phyloP scores from a whole-genome alignment of 2,113 vertebrate species.

The Centropristis striata region DNA sequence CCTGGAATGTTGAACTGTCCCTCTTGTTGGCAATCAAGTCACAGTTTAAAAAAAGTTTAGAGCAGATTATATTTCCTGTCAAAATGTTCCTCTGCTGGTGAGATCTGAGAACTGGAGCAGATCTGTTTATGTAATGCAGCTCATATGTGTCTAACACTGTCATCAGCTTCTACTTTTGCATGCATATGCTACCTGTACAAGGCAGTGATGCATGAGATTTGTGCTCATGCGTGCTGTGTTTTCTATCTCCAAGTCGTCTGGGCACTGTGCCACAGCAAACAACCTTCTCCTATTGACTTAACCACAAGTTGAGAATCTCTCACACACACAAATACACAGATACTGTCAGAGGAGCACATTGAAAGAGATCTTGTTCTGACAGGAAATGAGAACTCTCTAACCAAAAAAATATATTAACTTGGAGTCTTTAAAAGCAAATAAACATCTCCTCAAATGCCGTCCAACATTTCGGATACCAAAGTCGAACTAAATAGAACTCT shows the following conservation, averaged over 20 bases:
- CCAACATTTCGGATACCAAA: slow-evolving; percentile 55
- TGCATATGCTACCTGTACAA: slow-evolving; percentile 40
- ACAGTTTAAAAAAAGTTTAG: slow-evolving; percentile 21
- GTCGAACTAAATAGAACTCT: slow-evolving; percentile 55
- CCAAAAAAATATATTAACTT: slow-evolving; percentile 73
- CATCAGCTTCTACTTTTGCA: slow-evolving; percentile 25
- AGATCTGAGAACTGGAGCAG: slow-evolving; percentile 9
- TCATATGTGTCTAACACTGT: slow-evolving; percentile 22
- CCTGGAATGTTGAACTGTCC: slow-evolving; percentile 59
- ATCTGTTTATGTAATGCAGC: slow-evolving; percentile 45
- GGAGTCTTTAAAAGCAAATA: slow-evolving; percentile 79
- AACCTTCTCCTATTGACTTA: slow-evolving; percentile 79
- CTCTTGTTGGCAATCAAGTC: slow-evolving; percentile 36
- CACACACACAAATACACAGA: slow-evolving; percentile 66
- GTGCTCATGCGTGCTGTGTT: slow-evolving; percentile 27
- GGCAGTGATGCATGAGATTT: slow-evolving; percentile 35
- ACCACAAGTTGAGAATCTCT: slow-evolving; percentile 75
- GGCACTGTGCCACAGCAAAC: slow-evolving; percentile 81
- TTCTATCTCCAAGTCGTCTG: slow-evolving; percentile 48
- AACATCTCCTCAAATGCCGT: slow-evolving; percentile 69
- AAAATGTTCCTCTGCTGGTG: slow-evolving; percentile 15
- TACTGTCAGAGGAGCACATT: slow-evolving; percentile 61
- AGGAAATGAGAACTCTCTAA: slow-evolving; percentile 82
- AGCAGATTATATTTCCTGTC: slow-evolving; percentile 41
- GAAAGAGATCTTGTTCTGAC: slow-evolving; percentile 76